A percentile compares a stretch with the other conserved stretches of the same genome.
Conservation (phyloP, 2,888 invertebrate species). For the Rhogogaster chlorosoma region DNA sequence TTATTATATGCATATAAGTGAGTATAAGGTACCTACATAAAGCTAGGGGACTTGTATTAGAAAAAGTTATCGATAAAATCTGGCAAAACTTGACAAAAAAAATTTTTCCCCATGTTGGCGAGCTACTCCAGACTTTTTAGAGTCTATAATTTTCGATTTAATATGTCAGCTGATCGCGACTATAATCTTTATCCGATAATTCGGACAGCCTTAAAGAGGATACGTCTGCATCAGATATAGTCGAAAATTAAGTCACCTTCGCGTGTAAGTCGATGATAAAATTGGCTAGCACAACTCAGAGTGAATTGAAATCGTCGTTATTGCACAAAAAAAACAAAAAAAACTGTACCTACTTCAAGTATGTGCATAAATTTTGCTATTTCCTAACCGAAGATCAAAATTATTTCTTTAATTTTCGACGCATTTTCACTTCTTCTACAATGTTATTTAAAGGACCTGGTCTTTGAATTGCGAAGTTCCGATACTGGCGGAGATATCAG, state of each 20-base stretch:
- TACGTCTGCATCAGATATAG: constrained; percentile 42
- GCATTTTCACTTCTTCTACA: neutral
- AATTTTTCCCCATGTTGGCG: neutral
- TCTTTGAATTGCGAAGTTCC: neutral
- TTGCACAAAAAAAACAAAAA: neutral
- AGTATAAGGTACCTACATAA: neutral
- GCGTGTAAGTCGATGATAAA: constrained; percentile 24
- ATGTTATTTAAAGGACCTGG: neutral
- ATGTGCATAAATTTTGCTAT: neutral
- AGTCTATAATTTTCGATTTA: constrained; percentile 68
- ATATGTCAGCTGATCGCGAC: constrained; percentile 52
- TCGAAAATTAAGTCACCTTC: constrained; percentile 18
- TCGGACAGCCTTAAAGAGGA: constrained; percentile 8
- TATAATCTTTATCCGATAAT: constrained; percentile 12
- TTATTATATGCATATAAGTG: neutral
- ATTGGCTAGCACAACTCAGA: neutral
- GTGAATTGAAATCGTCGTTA: neutral
- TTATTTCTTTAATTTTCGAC: neutral
- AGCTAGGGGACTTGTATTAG: neutral
- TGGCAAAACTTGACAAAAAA: neutral
- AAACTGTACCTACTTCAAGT: neutral
- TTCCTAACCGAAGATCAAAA: neutral
- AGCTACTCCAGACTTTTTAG: neutral
- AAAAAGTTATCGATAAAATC: neutral
- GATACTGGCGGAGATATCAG: neutral